Percentiles rank a stretch among this genome's conserved stretches.
Evolutionary conservation across 2,113 vertebrate genomes (phyloP).

Genomic region (Girardinichthys multiradiatus): DNA sequence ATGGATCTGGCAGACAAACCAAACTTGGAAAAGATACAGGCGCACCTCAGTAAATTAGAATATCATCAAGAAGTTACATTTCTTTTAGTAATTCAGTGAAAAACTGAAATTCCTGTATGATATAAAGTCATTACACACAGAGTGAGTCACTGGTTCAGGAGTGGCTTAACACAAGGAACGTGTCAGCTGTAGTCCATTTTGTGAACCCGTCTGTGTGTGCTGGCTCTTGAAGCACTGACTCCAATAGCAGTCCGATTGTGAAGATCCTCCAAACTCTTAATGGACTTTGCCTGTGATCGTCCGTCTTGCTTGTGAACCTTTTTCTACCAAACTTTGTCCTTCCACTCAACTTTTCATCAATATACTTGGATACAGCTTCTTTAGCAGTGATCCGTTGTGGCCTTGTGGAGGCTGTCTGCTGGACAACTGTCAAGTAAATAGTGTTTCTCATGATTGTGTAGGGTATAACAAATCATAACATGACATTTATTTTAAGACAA

Average conservation of each 20-base stretch:
- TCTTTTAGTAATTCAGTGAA: neutral
- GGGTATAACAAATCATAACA: too few relatives aligned
- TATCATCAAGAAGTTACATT: neutral
- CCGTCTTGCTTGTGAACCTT: neutral
- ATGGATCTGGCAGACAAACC: slow-evolving; percentile 17
- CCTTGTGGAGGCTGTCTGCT: neutral
- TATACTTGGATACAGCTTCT: neutral
- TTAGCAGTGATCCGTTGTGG: neutral
- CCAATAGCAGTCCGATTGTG: too few relatives aligned
- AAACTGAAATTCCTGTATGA: neutral
- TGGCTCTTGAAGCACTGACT: too few relatives aligned
- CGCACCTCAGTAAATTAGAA: too few relatives aligned
- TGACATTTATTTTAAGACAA: too few relatives aligned
- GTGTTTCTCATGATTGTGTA: neutral
- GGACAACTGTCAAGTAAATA: neutral
- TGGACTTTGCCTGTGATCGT: too few relatives aligned
- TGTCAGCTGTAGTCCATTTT: too few relatives aligned
- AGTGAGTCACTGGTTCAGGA: too few relatives aligned
- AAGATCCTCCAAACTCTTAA: too few relatives aligned
- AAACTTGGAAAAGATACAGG: slow-evolving; percentile 1
- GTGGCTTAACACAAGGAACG: too few relatives aligned
- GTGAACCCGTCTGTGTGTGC: too few relatives aligned
- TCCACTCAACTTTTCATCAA: neutral
- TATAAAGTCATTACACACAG: too few relatives aligned
- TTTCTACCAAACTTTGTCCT: neutral